These are phyloP conservation scores for Nomada flava DNA, from an alignment of 2,888 invertebrate genomes.

Conservation along the genomic window DNA sequence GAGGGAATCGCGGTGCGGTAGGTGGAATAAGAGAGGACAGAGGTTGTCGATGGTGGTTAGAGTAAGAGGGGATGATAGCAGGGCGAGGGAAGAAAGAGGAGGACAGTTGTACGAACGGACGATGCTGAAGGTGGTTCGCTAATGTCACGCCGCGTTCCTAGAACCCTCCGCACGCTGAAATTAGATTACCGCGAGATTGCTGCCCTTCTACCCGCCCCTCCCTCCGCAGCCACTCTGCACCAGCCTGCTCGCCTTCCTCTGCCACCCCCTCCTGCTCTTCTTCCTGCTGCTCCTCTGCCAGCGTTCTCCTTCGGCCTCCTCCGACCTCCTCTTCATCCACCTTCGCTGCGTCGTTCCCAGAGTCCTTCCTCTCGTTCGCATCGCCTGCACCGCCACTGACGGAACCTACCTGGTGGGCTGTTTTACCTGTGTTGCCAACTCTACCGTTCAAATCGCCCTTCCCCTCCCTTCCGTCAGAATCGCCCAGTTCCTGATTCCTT, in stretches of 20 bases:
- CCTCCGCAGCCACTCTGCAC: constrained; percentile 41
- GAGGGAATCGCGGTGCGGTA: constrained; percentile 40
- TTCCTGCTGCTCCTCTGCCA: constrained; percentile 37
- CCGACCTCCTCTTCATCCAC: constrained; percentile 59
- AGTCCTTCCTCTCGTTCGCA: constrained; percentile 72
- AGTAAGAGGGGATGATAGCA: constrained; percentile 12
- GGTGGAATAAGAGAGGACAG: constrained; percentile 59
- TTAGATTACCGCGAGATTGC: constrained; percentile 83
- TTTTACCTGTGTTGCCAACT: constrained; percentile 61
- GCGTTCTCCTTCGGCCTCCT: constrained; percentile 55
- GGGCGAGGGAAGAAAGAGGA: constrained; percentile 27
- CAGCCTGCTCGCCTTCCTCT: constrained; percentile 54
- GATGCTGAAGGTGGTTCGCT: constrained; percentile 77
- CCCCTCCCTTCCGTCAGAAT: constrained; percentile 16
- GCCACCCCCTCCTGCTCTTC: constrained; percentile 29
- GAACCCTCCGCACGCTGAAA: constrained; percentile 83
- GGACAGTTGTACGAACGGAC: constrained; percentile 59
- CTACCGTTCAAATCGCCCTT: constrained; percentile 34
- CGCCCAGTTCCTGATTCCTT: not conserved
- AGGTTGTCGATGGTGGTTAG: constrained; percentile 34
- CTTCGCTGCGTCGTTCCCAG: constrained; percentile 72
- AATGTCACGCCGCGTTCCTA: constrained; percentile 82
- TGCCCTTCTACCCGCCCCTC: constrained; percentile 73
- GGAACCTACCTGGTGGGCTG: constrained; percentile 70
- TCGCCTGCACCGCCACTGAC: constrained; percentile 65